Percentiles rank a stretch among this genome's conserved stretches.
Conservation (phyloP, 1,140 invertebrate species). For the Drosophila sechellia region DNA sequence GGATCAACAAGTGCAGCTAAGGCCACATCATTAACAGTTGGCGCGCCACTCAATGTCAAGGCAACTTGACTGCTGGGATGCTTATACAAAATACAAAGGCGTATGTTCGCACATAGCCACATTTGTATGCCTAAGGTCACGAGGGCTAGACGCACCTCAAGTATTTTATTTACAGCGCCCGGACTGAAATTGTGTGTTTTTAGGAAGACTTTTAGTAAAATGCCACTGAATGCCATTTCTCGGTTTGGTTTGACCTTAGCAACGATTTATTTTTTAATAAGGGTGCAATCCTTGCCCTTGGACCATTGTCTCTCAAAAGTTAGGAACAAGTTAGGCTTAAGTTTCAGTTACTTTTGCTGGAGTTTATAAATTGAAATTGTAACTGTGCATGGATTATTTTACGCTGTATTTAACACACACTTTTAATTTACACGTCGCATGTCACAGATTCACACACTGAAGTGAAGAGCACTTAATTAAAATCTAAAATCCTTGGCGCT, state of each 20-base stretch:
- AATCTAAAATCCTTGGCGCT: background rate
- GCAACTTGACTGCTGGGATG: constrained; percentile 24
- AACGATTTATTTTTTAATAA: background rate
- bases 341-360: too few relatives aligned
- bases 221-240: background rate
- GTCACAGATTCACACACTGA: too few relatives aligned
- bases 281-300: too few relatives aligned
- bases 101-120: constrained; percentile 14
- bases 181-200: background rate
- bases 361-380: too few relatives aligned
- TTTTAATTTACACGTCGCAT: background rate
- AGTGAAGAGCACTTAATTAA: background rate
- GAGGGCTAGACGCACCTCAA: constrained; percentile 26
- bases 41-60: constrained; percentile 60
- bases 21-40: constrained; percentile 77
- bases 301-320: too few relatives aligned
- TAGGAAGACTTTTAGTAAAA: constrained; percentile 2
- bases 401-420: background rate
- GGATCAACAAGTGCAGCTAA: constrained; percentile 75
- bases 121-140: constrained; percentile 29
- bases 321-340: too few relatives aligned
- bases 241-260: background rate
- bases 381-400: too few relatives aligned
- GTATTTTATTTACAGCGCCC: constrained; percentile 18
- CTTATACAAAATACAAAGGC: background rate